These are phyloP conservation scores for Parasteatoda tepidariorum DNA, from an alignment of 1,140 invertebrate species.

Conservation along the genomic window DNA sequence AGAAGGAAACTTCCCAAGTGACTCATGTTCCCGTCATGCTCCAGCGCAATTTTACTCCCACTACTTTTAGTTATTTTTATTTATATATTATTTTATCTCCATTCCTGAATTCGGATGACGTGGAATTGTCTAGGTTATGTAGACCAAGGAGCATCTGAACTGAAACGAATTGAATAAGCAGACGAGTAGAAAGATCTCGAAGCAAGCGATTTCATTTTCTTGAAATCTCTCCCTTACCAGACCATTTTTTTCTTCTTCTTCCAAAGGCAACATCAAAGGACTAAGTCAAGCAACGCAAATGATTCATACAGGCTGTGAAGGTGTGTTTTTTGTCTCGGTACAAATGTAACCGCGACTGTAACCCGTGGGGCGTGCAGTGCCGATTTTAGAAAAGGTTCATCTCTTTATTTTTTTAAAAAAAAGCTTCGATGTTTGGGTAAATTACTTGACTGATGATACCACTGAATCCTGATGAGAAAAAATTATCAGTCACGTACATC, in stretches of 20 bases:
- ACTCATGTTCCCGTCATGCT: slow-evolving; percentile 6
- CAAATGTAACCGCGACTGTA: slow-evolving; percentile 17
- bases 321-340: neutral
- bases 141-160: neutral
- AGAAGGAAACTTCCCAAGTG: neutral
- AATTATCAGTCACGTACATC: too few relatives aligned
- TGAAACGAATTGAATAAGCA: neutral
- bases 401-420: too few relatives aligned
- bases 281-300: slow-evolving; percentile 19
- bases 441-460: too few relatives aligned
- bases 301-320: neutral
- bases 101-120: neutral
- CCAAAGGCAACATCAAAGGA: neutral
- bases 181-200: neutral
- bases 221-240: neutral
- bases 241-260: neutral
- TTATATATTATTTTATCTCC: neutral
- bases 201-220: neutral
- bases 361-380: neutral
- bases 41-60: neutral
- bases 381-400: neutral
- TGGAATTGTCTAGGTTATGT: neutral
- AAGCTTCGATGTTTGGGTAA: too few relatives aligned
- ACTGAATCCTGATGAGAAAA: too few relatives aligned
- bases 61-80: neutral